phyloP scores from a whole-genome alignment of 2,113 vertebrate genomes.

The Carassius carassius region DNA sequence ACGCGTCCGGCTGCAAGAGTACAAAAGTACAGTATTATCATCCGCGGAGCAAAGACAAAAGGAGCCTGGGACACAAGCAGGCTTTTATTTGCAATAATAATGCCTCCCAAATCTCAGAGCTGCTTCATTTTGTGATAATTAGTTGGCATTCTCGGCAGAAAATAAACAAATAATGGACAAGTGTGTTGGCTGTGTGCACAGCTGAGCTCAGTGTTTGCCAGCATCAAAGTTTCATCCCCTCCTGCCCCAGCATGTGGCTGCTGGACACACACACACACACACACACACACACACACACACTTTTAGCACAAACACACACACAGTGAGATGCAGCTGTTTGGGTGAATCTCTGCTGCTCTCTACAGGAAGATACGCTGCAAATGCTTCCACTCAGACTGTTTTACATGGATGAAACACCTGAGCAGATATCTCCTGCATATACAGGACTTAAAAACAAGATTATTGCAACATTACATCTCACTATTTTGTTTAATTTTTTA shows the following conservation, averaged over 20 bases:
- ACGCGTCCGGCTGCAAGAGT: constrained; percentile 51
- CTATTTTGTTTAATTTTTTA: too few species aligned
- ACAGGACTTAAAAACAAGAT: not conserved
- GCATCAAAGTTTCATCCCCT: constrained; percentile 60
- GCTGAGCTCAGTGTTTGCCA: constrained; percentile 60
- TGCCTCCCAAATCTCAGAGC: not conserved
- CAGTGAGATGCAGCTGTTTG: constrained; percentile 47
- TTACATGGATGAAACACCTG: not conserved
- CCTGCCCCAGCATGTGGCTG: constrained; percentile 47
- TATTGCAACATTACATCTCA: not conserved
- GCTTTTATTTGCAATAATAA: constrained; percentile 13
- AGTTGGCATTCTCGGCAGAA: constrained; percentile 26
- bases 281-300: constrained; percentile 11
- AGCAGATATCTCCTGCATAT: not conserved
- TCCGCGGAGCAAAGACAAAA: constrained; percentile 26
- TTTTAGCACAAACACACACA: not conserved
- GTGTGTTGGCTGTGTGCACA: constrained; percentile 33
- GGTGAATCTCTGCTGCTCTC: constrained; percentile 78
- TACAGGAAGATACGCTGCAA: constrained; percentile 55
- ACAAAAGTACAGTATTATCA: constrained; percentile 27
- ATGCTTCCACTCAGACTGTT: not conserved
- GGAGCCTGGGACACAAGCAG: not conserved
- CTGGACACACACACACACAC: constrained; percentile 46
- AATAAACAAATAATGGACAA: constrained; percentile 26
- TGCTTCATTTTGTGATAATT: constrained; percentile 6